Percentiles rank a stretch among this genome's conserved stretches.
Evolutionary conservation across 1,140 invertebrate genomes (phyloP).

Genomic region (Drosophila mayri): DNA sequence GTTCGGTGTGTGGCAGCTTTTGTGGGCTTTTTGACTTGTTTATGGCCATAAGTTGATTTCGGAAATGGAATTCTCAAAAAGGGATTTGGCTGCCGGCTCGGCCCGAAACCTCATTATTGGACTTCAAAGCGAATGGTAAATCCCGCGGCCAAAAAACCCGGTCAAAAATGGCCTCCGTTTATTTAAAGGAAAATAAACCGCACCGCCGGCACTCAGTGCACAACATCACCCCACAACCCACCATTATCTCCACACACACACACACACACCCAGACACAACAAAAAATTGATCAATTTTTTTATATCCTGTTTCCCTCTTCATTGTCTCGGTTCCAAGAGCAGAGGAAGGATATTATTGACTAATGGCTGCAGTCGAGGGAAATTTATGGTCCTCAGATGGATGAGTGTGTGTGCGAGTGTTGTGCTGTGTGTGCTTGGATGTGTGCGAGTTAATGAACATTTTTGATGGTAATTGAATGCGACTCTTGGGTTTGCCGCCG

Average conservation of each 20-base stretch:
- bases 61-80: slow-evolving; percentile 72
- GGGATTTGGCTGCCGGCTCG: slow-evolving; percentile 40
- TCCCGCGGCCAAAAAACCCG: slow-evolving; percentile 44
- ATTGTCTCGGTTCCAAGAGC: slow-evolving; percentile 31
- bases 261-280: background rate
- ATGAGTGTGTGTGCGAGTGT: slow-evolving; percentile 1
- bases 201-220: slow-evolving; percentile 5
- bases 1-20: slow-evolving; percentile 52
- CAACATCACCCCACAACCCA: background rate
- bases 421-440: background rate
- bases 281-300: slow-evolving; percentile 26
- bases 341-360: slow-evolving; percentile 51
- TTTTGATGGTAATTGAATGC: slow-evolving; percentile 58
- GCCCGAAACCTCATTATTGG: slow-evolving; percentile 39
- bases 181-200: slow-evolving; percentile 39
- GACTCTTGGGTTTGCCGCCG: slow-evolving; percentile 33
- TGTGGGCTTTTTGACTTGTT: slow-evolving; percentile 69
- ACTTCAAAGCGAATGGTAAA: slow-evolving; percentile 43
- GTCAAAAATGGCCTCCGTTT: slow-evolving; percentile 38
- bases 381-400: slow-evolving; percentile 48
- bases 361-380: slow-evolving; percentile 44
- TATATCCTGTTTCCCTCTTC: slow-evolving; percentile 20
- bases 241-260: slow-evolving; percentile 20
- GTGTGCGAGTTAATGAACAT: slow-evolving; percentile 52
- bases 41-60: slow-evolving; percentile 78